Base-by-base conservation (phyloP, 2,113 vertebrate species). In the Platycercus adscitus region DNA sequence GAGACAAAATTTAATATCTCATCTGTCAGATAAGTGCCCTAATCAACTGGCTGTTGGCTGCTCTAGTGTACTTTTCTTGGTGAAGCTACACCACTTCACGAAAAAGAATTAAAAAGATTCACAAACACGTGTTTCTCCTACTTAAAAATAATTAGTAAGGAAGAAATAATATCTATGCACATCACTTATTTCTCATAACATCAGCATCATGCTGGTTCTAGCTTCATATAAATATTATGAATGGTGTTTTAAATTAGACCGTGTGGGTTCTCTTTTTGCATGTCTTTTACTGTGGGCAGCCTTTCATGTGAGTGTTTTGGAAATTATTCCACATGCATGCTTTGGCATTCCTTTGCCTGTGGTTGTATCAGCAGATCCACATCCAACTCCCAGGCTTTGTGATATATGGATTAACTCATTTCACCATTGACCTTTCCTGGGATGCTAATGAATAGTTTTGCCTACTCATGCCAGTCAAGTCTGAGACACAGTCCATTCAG, bases 391-490 rank as follows among this genome's bases (percentile, higher is more conserved):
- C 18, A 37, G 53, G 7, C 39, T 73, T 81, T 86, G 65, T 75
- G 28, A 37, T 70, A 47, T 9, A 17, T 0, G 1, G 24, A 93
- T 84, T 84, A 86, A 81, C 35, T 78, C 6, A 52, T 88, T 93
- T 93, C 39, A 75, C 20, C 19, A 29, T 47, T 86, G 21, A 39
- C 47, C 11, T 84, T 95, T 90, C 81, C 70, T 75, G 41, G 11
- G 3, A 10, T 65, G 23, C 4, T 3, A 78, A 24, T 64, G 55
- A 95, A 76, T 58, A 75, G 35, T 89, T 94, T 96, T 93, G 79
- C 72, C 82, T 93, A 79, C 76, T 94, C 90, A 69, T 49, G 13
- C 41, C 69, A 81, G 80, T 90, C 72, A 86, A 96, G 87, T 47
- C 69, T 77, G 60, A 94, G 39, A 83, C 50, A 35, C 10, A 44